Conservation (phyloP, 2,797 vertebrate genomes). For the Menidia menidia region DNA sequence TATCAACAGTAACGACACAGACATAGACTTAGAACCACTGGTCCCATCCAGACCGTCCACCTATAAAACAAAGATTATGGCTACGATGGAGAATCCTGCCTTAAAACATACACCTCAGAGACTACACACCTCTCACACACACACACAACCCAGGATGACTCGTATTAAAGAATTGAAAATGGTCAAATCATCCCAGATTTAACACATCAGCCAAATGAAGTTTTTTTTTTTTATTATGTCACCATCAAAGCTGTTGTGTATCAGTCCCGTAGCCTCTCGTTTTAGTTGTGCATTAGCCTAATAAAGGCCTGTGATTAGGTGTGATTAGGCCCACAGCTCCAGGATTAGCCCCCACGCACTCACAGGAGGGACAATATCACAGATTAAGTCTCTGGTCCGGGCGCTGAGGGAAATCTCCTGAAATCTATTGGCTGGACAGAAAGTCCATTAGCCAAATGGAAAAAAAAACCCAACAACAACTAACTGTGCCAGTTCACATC, state of each 20-base stretch:
- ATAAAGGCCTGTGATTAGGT: conserved; percentile 42
- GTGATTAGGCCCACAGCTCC: conserved; percentile 22
- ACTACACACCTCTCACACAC: background rate
- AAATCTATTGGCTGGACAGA: conserved; percentile 16
- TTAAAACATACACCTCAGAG: background rate
- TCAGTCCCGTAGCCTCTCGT: background rate
- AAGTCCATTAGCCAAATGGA: conserved; percentile 56
- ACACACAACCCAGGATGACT: background rate
- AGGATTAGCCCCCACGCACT: conserved; percentile 39
- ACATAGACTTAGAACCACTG: background rate
- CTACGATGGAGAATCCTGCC: background rate
- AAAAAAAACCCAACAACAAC: conserved; percentile 8
- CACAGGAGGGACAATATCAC: conserved; percentile 17
- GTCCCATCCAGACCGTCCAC: background rate
- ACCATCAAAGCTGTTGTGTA: conserved; percentile 2
- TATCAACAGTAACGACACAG: too few relatives aligned
- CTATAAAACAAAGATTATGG: background rate
- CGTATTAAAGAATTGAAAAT: too few relatives aligned
- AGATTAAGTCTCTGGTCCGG: conserved; percentile 40
- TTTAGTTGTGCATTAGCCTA: conserved; percentile 22
- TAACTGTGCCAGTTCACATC: conserved; percentile 14
- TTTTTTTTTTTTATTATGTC: background rate
- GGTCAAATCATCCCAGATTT: too few relatives aligned
- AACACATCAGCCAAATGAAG: too few relatives aligned
- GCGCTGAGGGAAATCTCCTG: conserved; percentile 26